Conservation (phyloP, 2,113 vertebrate species). For the Microcebus jonahi region DNA sequence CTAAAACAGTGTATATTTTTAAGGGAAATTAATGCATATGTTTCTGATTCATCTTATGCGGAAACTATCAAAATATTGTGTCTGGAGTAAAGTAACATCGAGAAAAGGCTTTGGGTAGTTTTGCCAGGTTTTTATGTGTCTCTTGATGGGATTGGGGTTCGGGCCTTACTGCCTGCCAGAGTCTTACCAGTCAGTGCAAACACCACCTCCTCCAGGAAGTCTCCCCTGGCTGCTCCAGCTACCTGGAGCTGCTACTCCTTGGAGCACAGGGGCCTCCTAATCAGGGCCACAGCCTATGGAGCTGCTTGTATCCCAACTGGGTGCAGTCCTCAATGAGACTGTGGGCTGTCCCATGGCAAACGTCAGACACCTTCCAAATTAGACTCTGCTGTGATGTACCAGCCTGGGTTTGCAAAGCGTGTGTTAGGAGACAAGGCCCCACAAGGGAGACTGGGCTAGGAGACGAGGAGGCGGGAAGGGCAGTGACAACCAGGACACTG, state of each 20-base stretch:
- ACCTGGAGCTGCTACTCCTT: neutral
- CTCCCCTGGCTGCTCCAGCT: neutral
- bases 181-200: neutral
- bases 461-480: neutral
- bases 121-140: conserved; percentile 50
- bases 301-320: neutral
- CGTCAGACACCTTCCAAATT: neutral
- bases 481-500: neutral
- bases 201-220: neutral
- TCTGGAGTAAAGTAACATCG: conserved; percentile 55
- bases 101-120: conserved; percentile 55
- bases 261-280: neutral
- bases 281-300: neutral
- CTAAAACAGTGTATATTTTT: conserved; percentile 54
- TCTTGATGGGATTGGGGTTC: neutral
- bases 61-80: conserved; percentile 71
- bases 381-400: fast-evolving
- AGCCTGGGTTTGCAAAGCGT: neutral
- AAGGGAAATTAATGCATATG: conserved; percentile 72
- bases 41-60: conserved; percentile 66
- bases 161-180: neutral
- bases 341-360: neutral
- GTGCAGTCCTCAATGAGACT: neutral
- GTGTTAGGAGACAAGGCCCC: neutral
- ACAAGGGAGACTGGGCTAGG: fast-evolving